Base-by-base conservation (phyloP, 1,140 invertebrate species). In the Papilio dardanus region DNA sequence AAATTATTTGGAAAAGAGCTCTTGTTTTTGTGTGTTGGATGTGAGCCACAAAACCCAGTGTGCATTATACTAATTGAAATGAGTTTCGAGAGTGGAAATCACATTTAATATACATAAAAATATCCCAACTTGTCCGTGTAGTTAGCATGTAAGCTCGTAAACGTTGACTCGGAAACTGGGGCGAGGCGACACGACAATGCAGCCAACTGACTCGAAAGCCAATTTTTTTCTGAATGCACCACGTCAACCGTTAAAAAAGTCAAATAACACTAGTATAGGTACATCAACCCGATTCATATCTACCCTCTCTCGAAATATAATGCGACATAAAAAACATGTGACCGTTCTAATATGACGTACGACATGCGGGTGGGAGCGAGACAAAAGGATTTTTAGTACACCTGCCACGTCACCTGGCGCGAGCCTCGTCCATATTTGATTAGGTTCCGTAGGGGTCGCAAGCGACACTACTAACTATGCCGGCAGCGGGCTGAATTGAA, bases 401-500 rank as follows among this genome's bases (percentile, higher is more conserved):
- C 89, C 91, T 90, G 89, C 86, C 85, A 83, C 75, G 81, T 90
- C 88, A 92, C 86, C 89, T 92, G 89, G 88, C 81, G 83, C 77
- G 80, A 81, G 81, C 77, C 79, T 85, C 85, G 82, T 90, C 84
- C 85, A 91, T 92, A 90, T 91, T 92, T 92, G 89, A 92, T 91
- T 90, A 90, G 84, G 81, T 87, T 88, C 86, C 86, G 86, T 81
- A 79, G 84, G 84, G 83, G 86, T 86, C 86, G 86, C 76, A 84
- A 89, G 83, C 85, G 86, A 79, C 85, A 90, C 82, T 85, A 77
- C 83, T 88, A 87, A 91, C 86, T 88, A 85, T 84, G 85, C 78
- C 68, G 77, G 75, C 77, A 74, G 78, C 74, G 82, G 79, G 77
- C 82, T 79, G 65, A 77, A 79, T 79, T 81, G 79, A 33, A 14